Conservation (phyloP, 2,888 invertebrate genomes). For the Dioctria linearis region DNA sequence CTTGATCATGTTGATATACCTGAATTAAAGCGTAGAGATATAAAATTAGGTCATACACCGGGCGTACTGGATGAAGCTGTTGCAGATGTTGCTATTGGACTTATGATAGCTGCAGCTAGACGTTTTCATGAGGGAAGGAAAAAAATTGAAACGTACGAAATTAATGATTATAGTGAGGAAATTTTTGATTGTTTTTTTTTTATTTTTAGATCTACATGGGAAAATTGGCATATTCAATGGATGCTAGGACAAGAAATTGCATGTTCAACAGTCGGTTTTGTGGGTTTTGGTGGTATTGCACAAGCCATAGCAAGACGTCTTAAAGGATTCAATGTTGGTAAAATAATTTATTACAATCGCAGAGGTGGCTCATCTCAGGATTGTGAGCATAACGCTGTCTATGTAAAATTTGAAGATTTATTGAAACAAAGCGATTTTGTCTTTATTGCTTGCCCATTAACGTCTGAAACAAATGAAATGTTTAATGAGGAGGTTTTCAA, state of each 20-base stretch:
- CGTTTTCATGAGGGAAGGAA: slow-evolving; percentile 83
- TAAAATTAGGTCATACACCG: slow-evolving; percentile 87
- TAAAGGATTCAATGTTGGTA: slow-evolving; percentile 78
- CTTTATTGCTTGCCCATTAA: slow-evolving; percentile 76
- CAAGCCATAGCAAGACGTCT: slow-evolving; percentile 82
- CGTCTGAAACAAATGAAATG: slow-evolving; percentile 76
- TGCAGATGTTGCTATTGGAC: slow-evolving; percentile 85
- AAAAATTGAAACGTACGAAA: slow-evolving; percentile 73
- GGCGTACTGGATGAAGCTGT: slow-evolving; percentile 82
- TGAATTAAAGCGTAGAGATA: slow-evolving; percentile 79
- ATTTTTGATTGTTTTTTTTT: background rate
- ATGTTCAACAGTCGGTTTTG: slow-evolving; percentile 85
- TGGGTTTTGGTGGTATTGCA: slow-evolving; percentile 87
- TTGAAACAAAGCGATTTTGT: slow-evolving; percentile 78
- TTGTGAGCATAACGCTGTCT: slow-evolving; percentile 73
- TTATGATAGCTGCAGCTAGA: slow-evolving; percentile 83
- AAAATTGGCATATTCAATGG: slow-evolving; percentile 80
- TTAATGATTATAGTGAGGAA: background rate
- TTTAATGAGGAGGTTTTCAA: slow-evolving; percentile 79
- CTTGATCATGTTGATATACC: slow-evolving; percentile 85
- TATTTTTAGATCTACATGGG: slow-evolving; percentile 76
- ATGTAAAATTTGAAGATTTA: slow-evolving; percentile 75
- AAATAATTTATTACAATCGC: slow-evolving; percentile 80
- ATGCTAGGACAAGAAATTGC: slow-evolving; percentile 84
- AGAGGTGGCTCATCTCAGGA: slow-evolving; percentile 74